Conservation (phyloP, 2,888 invertebrate genomes). For the Hydrotaea diabolus region DNA sequence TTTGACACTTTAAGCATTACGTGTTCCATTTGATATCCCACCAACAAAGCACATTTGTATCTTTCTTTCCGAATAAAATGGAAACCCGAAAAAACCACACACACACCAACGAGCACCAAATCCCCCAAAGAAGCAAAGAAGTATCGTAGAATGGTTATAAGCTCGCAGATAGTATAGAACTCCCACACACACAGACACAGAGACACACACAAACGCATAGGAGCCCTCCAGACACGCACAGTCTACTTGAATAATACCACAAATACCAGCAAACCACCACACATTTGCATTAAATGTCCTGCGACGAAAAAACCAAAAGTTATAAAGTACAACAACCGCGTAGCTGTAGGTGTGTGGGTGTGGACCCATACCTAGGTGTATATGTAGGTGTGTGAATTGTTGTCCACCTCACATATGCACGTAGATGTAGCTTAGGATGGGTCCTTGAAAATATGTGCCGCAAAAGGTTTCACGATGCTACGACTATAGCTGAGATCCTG, state of each 20-base stretch:
- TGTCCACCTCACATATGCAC: too few species aligned
- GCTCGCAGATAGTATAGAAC: too few species aligned
- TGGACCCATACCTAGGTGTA: background rate
- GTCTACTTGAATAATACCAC: background rate
- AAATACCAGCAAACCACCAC: background rate
- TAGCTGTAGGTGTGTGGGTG: background rate
- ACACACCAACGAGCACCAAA: background rate
- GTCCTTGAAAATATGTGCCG: too few species aligned
- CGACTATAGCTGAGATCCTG: too few species aligned
- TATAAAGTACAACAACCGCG: background rate
- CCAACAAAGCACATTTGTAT: slow-evolving; percentile 35
- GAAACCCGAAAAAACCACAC: background rate
- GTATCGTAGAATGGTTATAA: too few species aligned
- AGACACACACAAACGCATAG: background rate
- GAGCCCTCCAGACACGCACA: background rate
- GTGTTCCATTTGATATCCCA: slow-evolving; percentile 24
- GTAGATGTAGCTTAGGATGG: too few species aligned
- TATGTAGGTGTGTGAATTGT: background rate
- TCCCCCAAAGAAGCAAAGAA: background rate
- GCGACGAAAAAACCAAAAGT: background rate
- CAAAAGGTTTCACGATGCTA: too few species aligned
- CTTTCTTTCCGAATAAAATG: background rate
- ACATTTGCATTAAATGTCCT: slow-evolving; percentile 31
- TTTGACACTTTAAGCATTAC: slow-evolving; percentile 51
- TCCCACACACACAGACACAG: background rate